Conservation (phyloP, 2,797 vertebrate genomes). For the Enteromius trimaculatus region DNA sequence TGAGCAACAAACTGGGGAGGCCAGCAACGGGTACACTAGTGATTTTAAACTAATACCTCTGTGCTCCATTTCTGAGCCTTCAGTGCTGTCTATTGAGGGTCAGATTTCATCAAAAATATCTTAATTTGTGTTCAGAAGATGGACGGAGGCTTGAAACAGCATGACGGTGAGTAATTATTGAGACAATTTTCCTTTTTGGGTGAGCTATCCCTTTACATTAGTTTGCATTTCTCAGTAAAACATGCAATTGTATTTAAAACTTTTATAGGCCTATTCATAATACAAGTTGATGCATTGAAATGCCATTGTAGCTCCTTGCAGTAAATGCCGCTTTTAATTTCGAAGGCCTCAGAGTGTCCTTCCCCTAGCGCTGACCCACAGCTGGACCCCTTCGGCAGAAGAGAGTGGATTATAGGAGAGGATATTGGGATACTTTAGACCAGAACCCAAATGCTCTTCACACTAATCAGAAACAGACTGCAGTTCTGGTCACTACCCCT, state of each 20-base stretch:
- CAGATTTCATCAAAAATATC: too few relatives aligned
- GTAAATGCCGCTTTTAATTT: slow-evolving; percentile 8
- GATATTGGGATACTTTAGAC: slow-evolving; percentile 53
- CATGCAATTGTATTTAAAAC: not conserved
- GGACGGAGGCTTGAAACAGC: too few relatives aligned
- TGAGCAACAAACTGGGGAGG: too few relatives aligned
- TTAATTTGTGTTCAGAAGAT: too few relatives aligned
- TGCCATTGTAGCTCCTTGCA: not conserved
- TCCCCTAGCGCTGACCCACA: slow-evolving; percentile 28
- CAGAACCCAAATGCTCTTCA: slow-evolving; percentile 40
- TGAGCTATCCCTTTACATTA: too few relatives aligned
- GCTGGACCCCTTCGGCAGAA: slow-evolving; percentile 34
- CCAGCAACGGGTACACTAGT: too few relatives aligned
- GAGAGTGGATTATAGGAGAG: slow-evolving; percentile 45
- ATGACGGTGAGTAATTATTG: too few relatives aligned
- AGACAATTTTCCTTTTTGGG: too few relatives aligned
- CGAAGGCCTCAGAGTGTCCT: not conserved
- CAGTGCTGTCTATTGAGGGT: too few relatives aligned
- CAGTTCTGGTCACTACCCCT: slow-evolving; percentile 34
- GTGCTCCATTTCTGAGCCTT: too few relatives aligned
- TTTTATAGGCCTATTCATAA: not conserved
- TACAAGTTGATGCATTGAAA: not conserved
- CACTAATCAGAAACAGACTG: slow-evolving; percentile 59
- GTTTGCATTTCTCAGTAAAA: not conserved
- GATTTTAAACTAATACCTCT: too few relatives aligned